Evolutionary conservation across 1,140 invertebrate genomes (phyloP).

Genomic region (Bombus confusus): DNA sequence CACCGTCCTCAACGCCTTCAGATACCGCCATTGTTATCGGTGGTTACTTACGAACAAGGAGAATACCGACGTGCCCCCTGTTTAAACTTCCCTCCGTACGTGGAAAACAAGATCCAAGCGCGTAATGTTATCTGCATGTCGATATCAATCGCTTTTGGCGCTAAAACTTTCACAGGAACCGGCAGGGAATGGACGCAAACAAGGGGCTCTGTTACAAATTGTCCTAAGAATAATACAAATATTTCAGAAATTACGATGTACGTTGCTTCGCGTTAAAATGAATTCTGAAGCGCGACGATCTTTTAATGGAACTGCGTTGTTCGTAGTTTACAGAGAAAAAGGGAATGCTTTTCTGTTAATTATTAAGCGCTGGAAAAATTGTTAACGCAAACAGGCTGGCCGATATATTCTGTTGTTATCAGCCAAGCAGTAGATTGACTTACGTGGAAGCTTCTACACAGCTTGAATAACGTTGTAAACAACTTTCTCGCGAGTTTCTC

Average conservation of each 20-base stretch:
- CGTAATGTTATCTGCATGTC: not conserved
- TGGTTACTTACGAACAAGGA: conserved; percentile 39
- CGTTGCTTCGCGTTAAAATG: too few relatives aligned
- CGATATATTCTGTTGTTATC: not conserved
- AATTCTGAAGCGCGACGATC: too few relatives aligned
- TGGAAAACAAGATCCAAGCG: not conserved
- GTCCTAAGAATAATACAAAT: too few relatives aligned
- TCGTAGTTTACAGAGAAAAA: too few relatives aligned
- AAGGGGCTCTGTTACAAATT: too few relatives aligned
- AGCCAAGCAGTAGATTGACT: not conserved
- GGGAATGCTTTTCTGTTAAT: too few relatives aligned
- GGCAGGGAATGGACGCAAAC: too few relatives aligned
- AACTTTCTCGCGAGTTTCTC: conserved; percentile 36
- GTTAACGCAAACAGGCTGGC: not conserved
- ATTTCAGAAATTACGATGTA: too few relatives aligned
- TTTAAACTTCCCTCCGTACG: conserved; percentile 3
- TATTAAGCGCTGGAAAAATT: too few relatives aligned
- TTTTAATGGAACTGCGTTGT: too few relatives aligned
- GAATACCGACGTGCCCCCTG: not conserved
- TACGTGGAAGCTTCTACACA: not conserved
- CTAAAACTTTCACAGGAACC: too few relatives aligned
- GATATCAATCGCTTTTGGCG: too few relatives aligned
- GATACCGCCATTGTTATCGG: conserved; percentile 7
- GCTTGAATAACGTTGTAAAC: conserved; percentile 36
- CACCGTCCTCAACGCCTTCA: not conserved